Base-by-base conservation (phyloP, 2,797 vertebrate genomes). In the Argentina silus region DNA sequence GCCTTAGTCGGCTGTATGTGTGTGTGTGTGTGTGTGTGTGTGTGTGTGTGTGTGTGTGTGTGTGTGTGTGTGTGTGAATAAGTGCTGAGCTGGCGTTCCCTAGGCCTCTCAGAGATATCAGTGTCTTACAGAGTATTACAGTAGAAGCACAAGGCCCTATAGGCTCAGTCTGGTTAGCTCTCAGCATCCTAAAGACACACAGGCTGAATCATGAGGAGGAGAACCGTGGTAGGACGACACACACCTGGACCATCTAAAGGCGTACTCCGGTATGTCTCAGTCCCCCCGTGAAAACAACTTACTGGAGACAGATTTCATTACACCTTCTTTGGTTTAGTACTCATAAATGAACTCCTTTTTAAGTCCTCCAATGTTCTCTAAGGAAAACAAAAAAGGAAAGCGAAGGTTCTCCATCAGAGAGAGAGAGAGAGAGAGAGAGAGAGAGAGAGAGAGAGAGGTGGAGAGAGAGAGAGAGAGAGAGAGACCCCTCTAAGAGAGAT, bases 81-180 rank as follows among this genome's bases (percentile, higher is more conserved):
- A 88, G 47, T 77, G 90, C 91, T 92, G 90, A 91, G 81, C 87
- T 78, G 75, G 88, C 90, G 3, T 84, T 89, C 75, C 81, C 77
- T 50, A 59, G 83, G 43, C 15, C 11, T 84, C 79, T 81, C 76
- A 70, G 81, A 90, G 86, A 91, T 86, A 86, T 89, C 59, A 75
- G 85, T 86, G 88, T 89, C 87, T 90, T 89, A 91, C 82, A 88
- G 87, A 86, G 90, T 86, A 90, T 91, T 91, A 91, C 85, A 83
- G 86, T 86, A 85, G 17, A 6, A 44, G 42, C 36, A 44, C 61
- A 11, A 15, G 12, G n/a, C 12, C 42, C 61, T 44, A 1, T 8
- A 15, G 61, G 61, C 21, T 63, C 61, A 45, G 15, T 8, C 61
- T 8, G 14, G 14, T 2, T 8, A 63, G 7, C 19, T 59, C 7